Evolutionary conservation across 2,888 invertebrate genomes (phyloP).

Genomic region (Hymenopus coronatus): DNA sequence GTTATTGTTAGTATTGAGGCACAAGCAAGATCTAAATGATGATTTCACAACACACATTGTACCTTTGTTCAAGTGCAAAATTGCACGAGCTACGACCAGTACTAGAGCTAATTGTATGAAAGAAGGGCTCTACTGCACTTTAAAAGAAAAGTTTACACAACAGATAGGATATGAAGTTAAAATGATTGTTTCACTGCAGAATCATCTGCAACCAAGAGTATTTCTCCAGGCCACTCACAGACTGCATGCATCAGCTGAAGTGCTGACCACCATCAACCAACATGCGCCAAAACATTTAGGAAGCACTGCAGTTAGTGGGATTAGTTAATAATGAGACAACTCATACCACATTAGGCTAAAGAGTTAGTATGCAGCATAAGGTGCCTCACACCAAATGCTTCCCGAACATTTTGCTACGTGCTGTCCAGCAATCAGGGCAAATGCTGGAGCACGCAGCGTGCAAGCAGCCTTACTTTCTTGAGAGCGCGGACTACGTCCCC

Average conservation of each 20-base stretch:
- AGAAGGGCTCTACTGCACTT: neutral
- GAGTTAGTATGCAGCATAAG: neutral
- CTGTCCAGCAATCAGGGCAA: slow-evolving; percentile 16
- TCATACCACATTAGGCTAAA: neutral
- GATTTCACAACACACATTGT: too few species aligned
- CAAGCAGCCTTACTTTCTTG: slow-evolving; percentile 65
- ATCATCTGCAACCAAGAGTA: neutral
- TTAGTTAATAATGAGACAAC: slow-evolving; percentile 14
- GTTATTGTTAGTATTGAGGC: too few species aligned
- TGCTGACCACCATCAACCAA: slow-evolving; percentile 20
- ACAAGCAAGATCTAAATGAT: too few species aligned
- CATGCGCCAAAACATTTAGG: slow-evolving; percentile 12
- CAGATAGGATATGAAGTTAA: neutral
- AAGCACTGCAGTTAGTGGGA: neutral
- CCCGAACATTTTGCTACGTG: slow-evolving; percentile 14
- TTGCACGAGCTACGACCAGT: too few species aligned
- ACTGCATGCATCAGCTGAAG: slow-evolving; percentile 17
- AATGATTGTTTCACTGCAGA: neutral
- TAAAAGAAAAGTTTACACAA: neutral
- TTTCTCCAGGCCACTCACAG: slow-evolving; percentile 8
- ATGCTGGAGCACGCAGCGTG: slow-evolving; percentile 20
- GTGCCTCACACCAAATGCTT: slow-evolving; percentile 14
- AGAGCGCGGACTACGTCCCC: slow-evolving; percentile 82
- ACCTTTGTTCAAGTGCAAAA: too few species aligned
- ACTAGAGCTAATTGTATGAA: neutral